Percentiles rank a stretch among this genome's conserved stretches.
Conservation (phyloP, 2,888 invertebrate genomes). For the Gymnoscelis rufifasciata region DNA sequence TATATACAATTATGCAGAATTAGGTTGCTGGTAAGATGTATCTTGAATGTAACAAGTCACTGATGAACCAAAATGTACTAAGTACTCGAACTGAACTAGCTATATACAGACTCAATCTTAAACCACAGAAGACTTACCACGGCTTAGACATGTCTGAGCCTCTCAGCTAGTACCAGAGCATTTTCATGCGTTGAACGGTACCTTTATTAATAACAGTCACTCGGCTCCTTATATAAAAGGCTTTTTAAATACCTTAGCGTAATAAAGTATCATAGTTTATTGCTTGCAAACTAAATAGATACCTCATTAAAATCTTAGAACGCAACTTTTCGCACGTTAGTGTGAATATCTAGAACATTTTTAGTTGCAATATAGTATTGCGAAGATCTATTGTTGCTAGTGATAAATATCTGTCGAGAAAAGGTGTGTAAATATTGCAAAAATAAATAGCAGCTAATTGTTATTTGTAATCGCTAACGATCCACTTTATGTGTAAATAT, state of each 20-base stretch:
- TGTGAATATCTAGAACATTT: neutral
- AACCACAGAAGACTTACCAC: no score
- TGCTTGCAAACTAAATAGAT: neutral
- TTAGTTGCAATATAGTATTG: neutral
- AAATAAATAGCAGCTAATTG: neutral
- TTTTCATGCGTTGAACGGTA: conserved; percentile 25
- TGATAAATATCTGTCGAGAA: neutral
- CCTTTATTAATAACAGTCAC: no score
- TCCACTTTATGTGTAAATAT: neutral
- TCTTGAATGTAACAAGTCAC: no score
- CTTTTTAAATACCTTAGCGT: no score
- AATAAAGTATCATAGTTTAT: no score
- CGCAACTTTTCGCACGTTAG: neutral
- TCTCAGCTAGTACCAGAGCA: conserved; percentile 13
- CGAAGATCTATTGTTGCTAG: conserved; percentile 1
- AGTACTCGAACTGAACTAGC: no score
- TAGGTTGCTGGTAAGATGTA: no score
- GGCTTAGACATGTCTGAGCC: no score
- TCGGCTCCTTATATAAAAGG: no score
- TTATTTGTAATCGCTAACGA: neutral
- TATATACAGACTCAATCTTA: no score
- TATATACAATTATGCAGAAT: no score
- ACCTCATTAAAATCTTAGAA: neutral
- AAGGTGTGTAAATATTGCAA: neutral
- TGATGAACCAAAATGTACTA: no score